A percentile compares a stretch with the other conserved stretches of the same genome.
Conservation (phyloP, 2,113 vertebrate species). For the Pelodiscus sinensis region DNA sequence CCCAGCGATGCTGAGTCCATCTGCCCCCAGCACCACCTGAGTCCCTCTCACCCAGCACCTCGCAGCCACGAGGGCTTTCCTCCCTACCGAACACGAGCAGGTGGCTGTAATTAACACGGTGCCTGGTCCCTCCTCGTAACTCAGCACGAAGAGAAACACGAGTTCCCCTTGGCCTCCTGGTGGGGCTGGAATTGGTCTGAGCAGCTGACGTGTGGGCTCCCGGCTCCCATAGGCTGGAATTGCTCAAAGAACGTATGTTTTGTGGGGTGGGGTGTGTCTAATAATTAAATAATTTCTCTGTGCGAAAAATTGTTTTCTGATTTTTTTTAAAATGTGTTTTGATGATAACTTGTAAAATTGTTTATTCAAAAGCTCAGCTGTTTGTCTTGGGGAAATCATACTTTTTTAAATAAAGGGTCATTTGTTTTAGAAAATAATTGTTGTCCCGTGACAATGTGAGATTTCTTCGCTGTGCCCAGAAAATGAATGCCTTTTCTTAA, state of each 20-base stretch:
- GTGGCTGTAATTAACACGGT: background rate
- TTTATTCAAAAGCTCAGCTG: background rate
- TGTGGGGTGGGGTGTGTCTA: too few relatives aligned
- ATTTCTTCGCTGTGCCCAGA: background rate
- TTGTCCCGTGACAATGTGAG: background rate
- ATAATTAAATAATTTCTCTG: background rate
- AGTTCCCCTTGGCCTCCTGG: too few relatives aligned
- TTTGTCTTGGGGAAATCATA: background rate
- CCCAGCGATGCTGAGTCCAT: too few relatives aligned
- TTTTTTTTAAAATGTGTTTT: too few relatives aligned
- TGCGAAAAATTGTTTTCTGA: background rate
- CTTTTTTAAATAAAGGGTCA: too few relatives aligned
- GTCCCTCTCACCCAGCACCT: too few relatives aligned
- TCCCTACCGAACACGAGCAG: background rate
- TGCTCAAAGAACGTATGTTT: background rate
- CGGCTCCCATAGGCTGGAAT: background rate
- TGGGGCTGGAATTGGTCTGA: background rate
- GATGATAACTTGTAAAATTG: background rate
- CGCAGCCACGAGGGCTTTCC: too few relatives aligned
- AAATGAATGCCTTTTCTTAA: too few relatives aligned
- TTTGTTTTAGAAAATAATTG: background rate
- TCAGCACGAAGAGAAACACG: too few relatives aligned
- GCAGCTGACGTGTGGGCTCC: too few relatives aligned
- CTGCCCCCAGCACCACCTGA: too few relatives aligned
- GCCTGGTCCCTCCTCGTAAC: background rate